Base-by-base conservation (phyloP, 2,113 vertebrate genomes). In the Sturnus vulgaris region DNA sequence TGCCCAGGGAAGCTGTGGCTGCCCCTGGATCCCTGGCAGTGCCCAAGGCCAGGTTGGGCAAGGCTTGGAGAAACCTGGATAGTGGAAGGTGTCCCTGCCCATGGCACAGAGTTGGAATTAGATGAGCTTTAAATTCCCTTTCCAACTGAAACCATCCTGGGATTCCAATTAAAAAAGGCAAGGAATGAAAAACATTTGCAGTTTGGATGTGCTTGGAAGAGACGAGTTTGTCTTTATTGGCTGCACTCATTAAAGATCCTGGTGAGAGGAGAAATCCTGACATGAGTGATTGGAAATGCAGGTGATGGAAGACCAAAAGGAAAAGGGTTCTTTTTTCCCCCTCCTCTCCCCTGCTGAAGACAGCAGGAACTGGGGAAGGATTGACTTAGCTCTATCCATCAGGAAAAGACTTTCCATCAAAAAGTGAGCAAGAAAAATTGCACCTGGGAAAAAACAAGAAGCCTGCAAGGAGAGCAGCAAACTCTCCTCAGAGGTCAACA, bases 331-430 rank as follows among this genome's bases (percentile, higher is more conserved):
- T 85, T 86, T 75, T 86, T 75, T 59, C 28, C 4, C 35, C 52
- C 52, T 40, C 44, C 39, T 82, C 90, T 90, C 44, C 82, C 90
- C 61, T 93, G 93, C 95, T 94, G 96, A 94, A 90, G 88, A 82
- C 90, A 96, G 93, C 95, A 96, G 93, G 96, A 85, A 91, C 18
- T 52, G 66, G 90, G 93, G 78, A 93, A 95, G 96, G 82, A 93
- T 82, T 95, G 96, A 86, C 95, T 94, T 82, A 31, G 50, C n/a
- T 3, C 96, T 69, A 96, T 97, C 90, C 96, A 96, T 96, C 96
- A 95, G 95, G 88, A 93, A 93, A 95, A 96, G 92, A 86, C 95
- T 97, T 97, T 52, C 94, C 88, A 96, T 96, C 95, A 92, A 75
- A 90, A 93, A 95, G 79, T 61, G 92, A 97, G 86, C 52, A 92